Conservation (phyloP, 2,797 vertebrate species). For the Chanos chanos region DNA sequence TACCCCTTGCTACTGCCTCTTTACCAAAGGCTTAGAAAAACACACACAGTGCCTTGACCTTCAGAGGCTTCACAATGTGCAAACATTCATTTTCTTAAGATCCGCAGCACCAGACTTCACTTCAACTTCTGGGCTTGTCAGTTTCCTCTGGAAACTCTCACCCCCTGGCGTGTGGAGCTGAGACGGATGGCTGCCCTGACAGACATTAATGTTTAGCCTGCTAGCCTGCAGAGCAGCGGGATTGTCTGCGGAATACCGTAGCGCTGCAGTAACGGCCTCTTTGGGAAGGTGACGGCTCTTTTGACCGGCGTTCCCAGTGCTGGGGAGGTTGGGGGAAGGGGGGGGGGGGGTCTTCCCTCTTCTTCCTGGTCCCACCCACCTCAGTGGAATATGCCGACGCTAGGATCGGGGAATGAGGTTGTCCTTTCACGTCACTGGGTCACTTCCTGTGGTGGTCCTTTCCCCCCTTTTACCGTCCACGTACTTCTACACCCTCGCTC, state of each 20-base stretch:
- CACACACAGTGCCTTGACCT: background rate
- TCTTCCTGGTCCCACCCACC: slow-evolving; percentile 29
- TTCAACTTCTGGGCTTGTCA: background rate
- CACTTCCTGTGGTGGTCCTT: slow-evolving; percentile 37
- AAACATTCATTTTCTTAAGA: slow-evolving; percentile 27
- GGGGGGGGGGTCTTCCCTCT: too few relatives aligned
- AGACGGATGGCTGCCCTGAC: too few relatives aligned
- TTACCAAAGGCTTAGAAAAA: background rate
- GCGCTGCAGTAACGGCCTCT: background rate
- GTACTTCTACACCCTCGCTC: too few relatives aligned
- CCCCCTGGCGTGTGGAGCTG: too few relatives aligned
- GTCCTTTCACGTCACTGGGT: slow-evolving; percentile 41
- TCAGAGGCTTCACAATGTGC: slow-evolving; percentile 28
- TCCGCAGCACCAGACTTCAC: slow-evolving; percentile 18
- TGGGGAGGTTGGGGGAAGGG: too few relatives aligned
- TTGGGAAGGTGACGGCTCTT: background rate
- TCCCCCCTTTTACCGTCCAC: slow-evolving; percentile 31
- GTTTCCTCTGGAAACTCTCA: slow-evolving; percentile 25
- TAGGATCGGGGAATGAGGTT: slow-evolving; percentile 38
- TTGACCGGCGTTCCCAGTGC: slow-evolving; percentile 4
- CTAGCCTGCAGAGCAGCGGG: slow-evolving; percentile 2
- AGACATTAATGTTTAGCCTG: too few relatives aligned
- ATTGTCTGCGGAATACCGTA: background rate
- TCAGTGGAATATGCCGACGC: slow-evolving; percentile 11
- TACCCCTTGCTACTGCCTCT: background rate